Base-by-base conservation (phyloP, 2,888 invertebrate species). In the Mycalesis mineus region DNA sequence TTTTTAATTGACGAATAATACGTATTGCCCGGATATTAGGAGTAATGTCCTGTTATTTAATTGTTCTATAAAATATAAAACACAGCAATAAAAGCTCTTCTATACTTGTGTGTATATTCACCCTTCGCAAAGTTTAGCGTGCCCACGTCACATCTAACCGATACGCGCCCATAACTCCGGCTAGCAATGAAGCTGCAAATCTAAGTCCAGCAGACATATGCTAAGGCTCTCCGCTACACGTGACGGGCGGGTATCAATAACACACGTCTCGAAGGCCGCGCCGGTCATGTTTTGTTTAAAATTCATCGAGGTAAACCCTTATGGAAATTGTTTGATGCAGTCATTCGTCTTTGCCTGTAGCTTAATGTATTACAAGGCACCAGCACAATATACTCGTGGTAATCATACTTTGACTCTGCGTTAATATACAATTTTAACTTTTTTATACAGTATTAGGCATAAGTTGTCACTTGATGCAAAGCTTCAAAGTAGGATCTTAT, bases 111-210 rank as follows among this genome's bases (percentile, higher is more conserved):
- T 42, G 52, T 42, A 33, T 13, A 52, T 33, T 33, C 42, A n/a
- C 52, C 13, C 17, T 52, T 33, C 8, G 13, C 58, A 40, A 22
- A 60, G 63, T 67, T 67, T 68, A 69, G 70, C 73, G 70, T 76
- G 80, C 80, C 78, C 76, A 68, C 72, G 69, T 83, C 83, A 81
- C 84, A 82, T 82, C 78, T 83, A 77, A 80, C 69, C 58, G 68
- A 66, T 59, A 44, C 55, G 67, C 70, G 73, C 65, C 74, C 81
- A 85, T 86, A 84, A 84, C 72, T 87, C 79, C 73, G 64, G 56
- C 70, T 68, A 69, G 72, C 77, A 81, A 86, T 83, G 82, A 82
- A 85, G 84, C 73, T 75, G 82, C 86, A 86, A 86, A 85, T 85
- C 83, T 57, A 37, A 39, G 57, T 13, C 53, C 39, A 54, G 56